Percentiles rank a stretch among this genome's conserved stretches.
phyloP scores from a whole-genome alignment of 2,113 vertebrate genomes.

The Lethenteron camtschaticum region DNA sequence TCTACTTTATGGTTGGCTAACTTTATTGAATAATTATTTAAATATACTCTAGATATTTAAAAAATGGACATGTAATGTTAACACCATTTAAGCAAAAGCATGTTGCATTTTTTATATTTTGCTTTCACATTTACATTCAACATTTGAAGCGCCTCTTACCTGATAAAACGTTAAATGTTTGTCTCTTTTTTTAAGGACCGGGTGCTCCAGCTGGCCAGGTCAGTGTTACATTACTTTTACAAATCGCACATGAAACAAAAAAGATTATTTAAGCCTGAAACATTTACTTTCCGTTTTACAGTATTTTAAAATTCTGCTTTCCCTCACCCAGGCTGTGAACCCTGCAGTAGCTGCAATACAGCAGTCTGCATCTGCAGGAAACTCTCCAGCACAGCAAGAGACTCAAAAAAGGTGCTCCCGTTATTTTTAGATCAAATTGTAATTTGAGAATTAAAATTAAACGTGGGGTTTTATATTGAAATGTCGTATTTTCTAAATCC shows the following conservation, averaged over 20 bases:
- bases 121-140: too few species aligned
- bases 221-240: slow-evolving; percentile 15
- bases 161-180: not conserved
- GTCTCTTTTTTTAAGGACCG: slow-evolving; percentile 16
- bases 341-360: slow-evolving; percentile 17
- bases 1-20: too few species aligned
- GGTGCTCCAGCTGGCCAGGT: slow-evolving; percentile 13
- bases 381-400: slow-evolving; percentile 39
- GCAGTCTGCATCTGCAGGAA: slow-evolving; percentile 27
- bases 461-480: too few species aligned
- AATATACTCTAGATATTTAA: too few species aligned
- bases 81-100: too few species aligned
- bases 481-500: too few species aligned
- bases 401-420: slow-evolving; percentile 22
- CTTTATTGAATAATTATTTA: too few species aligned
- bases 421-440: not conserved
- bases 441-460: too few species aligned
- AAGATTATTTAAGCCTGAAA: not conserved
- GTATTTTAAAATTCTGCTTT: slow-evolving; percentile 7
- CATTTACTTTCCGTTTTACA: too few species aligned
- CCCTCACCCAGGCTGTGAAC: slow-evolving; percentile 18
- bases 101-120: too few species aligned
- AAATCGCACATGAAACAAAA: slow-evolving; percentile 6
- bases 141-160: not conserved
- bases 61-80: too few species aligned